Evolutionary conservation across 2,113 vertebrate genomes (phyloP), one percentile per base, ranked within the genome.

Genomic region (Isurus oxyrinchus): DNA sequence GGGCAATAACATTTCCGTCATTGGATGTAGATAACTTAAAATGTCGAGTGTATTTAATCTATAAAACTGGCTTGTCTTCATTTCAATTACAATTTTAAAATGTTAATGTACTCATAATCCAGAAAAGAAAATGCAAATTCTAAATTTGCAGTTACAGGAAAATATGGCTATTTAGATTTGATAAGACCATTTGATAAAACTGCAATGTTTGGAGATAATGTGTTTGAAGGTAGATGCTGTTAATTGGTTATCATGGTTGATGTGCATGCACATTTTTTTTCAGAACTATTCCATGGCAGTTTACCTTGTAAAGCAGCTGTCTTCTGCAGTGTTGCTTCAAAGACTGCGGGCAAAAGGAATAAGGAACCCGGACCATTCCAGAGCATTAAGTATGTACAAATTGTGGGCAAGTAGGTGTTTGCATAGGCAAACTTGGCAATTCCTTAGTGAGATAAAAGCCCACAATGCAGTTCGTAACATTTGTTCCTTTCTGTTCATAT

Each of bases 201-300:
- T 49, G 81, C n/a, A 49, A 21, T 84, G 88, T 27, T 91, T n/a
- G 55, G 88, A 90, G 27, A 55, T 84, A 4, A 44, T 2, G 27
- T 91, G 11, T 13, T 91, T 91, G 53, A 90, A 16, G 4, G 2
- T 59, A 49, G 27, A 91, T 59, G 27, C 55, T 13, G 8, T 44
- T 95, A 67, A 67, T 16, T 93, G n/a, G 25, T 93, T 31, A 4
- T 69, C 67, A 69, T 95, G 44, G 66, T 95, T 72, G 31, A 94
- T n/a, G 5, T 40, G 5, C 2, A 35, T 66, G 86, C 61, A 31
- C 27, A 67, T 96, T 49, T 96, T 97, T 31, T 97, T 97, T 0
- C 98, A 99, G 99, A 99, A 98, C 97, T 99, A 99, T 98, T 99
- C 99, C 96, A 98, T 99, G 99, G 99, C 99, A 5, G 99, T 99